Evolutionary conservation across 2,113 vertebrate genomes (phyloP).

Genomic region (Bathybates hornii): DNA sequence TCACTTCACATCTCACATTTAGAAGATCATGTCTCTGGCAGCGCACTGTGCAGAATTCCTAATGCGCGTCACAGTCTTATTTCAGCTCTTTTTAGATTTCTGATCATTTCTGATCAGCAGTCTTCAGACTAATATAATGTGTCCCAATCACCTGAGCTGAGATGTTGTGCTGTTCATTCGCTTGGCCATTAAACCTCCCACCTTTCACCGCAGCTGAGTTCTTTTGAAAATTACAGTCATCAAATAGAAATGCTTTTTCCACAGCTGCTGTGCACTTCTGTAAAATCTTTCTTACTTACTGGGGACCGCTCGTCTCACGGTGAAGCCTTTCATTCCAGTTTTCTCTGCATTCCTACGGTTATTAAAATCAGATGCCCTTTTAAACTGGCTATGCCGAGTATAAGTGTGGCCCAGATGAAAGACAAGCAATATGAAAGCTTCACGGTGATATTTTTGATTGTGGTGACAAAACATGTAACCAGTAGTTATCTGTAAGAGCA

Average conservation of each 20-base stretch:
- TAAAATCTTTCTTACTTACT: background rate
- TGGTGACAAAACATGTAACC: background rate
- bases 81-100: background rate
- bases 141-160: conserved; percentile 8
- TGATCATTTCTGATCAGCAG: conserved; percentile 1
- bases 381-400: background rate
- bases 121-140: background rate
- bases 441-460: background rate
- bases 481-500: background rate
- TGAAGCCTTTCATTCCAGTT: conserved; percentile 9
- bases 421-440: background rate
- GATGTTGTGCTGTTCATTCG: background rate
- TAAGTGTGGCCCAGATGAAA: background rate
- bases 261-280: conserved; percentile 1
- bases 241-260: conserved; percentile 29
- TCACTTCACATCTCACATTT: background rate
- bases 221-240: conserved; percentile 48
- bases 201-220: conserved; percentile 18
- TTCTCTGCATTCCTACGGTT: background rate
- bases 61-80: background rate
- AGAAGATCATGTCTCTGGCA: background rate
- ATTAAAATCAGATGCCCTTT: background rate
- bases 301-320: background rate
- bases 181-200: conserved; percentile 24
- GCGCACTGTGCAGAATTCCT: background rate